Base-by-base conservation (phyloP, 2,113 vertebrate genomes). In the Chloebia gouldiae region DNA sequence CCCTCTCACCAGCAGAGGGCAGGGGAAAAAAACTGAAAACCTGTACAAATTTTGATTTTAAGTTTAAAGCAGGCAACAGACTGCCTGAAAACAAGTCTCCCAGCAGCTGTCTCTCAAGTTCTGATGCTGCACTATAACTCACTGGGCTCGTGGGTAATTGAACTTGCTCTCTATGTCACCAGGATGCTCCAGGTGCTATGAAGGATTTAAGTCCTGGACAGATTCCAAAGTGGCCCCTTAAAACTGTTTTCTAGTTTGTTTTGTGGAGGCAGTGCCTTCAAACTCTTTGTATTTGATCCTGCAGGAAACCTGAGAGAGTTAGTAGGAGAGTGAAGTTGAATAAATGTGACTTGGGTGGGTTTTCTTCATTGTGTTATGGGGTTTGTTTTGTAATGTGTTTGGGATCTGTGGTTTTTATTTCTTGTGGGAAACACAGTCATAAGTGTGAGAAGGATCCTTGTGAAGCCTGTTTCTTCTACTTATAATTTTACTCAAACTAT, bases 301-400 rank as follows among this genome's bases (percentile, higher is more conserved):
- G 27, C 14, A 81, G 42, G 11, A 69, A 64, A 54, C 6, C 18
- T 54, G 14, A 47, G 44, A 25, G 27, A 60, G 10, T 28, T 59
- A 54, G 8, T 39, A 42, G 54, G 18, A 77, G 8, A 49, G 13
- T 39, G 27, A 85, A 75, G 24, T n/a, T 59, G 4, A 59, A 40
- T 18, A 18, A 60, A 14, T n/a, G 5, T 24, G 25, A 42, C 27
- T 31, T 35, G 9, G 5, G 9, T 51, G 13, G 15, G 13, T 1
- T 0, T 35, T 42, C 19, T 28, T 37, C 0, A 0, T 66, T 39
- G 30, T 63, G 2, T 47, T 79, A 8, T 10, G 25, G 27, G 3
- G 7, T 11, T 45, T 30, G 16, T 6, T n/a, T 53, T 47, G 11
- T 30, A 53, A 45, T n/a, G 18, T 68, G 11, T 47, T 60, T 54